Conservation (phyloP, 2,797 vertebrate genomes). For the Gallirallus australis region DNA sequence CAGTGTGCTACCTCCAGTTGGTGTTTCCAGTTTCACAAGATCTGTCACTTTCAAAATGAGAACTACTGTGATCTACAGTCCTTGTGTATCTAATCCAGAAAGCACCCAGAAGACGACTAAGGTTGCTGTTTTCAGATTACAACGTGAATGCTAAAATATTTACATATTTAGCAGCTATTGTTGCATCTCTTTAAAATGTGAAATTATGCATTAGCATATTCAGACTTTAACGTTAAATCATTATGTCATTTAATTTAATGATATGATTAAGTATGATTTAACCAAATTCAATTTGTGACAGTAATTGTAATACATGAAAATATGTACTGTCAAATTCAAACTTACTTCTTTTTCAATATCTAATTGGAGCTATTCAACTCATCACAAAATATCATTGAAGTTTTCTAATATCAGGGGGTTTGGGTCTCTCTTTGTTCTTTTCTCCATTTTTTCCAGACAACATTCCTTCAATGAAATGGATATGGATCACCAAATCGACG, state of each 20-base stretch:
- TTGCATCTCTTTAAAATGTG: neutral
- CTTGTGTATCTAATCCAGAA: neutral
- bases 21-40: neutral
- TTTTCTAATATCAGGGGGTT: neutral
- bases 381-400: neutral
- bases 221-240: neutral
- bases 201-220: neutral
- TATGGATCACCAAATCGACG: slow-evolving; percentile 43
- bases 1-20: neutral
- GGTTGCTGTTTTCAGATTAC: neutral
- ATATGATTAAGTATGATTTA: neutral
- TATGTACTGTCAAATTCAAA: neutral
- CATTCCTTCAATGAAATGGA: slow-evolving; percentile 39
- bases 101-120: neutral
- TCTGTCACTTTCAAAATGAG: neutral
- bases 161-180: neutral
- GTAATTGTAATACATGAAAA: neutral
- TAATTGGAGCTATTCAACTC: neutral
- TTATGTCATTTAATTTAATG: neutral
- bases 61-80: neutral
- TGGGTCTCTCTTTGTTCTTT: neutral
- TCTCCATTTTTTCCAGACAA: neutral
- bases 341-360: neutral
- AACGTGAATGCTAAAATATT: neutral
- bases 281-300: neutral